Evolutionary conservation across 1,140 invertebrate genomes (phyloP).

Genomic region (Hylyphantes graminicola): DNA sequence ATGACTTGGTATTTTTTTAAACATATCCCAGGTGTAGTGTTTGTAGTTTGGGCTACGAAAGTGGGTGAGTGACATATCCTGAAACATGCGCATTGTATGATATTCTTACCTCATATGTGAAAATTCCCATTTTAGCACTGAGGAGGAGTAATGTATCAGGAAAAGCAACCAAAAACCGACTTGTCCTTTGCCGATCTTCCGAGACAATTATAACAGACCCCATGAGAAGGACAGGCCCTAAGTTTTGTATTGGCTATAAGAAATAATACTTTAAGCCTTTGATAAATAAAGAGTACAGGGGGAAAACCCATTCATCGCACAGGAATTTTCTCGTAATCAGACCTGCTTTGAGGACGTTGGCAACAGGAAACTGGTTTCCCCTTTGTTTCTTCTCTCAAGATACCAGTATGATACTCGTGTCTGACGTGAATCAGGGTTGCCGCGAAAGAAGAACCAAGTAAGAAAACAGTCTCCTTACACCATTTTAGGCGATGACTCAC

Average conservation of each 20-base stretch:
- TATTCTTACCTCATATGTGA: slow-evolving; percentile 87
- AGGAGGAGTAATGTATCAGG: slow-evolving; percentile 87
- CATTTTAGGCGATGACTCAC: too few relatives aligned
- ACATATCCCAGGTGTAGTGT: not conserved
- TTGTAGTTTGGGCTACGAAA: not conserved
- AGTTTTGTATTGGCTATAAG: slow-evolving; percentile 64
- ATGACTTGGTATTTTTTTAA: too few relatives aligned
- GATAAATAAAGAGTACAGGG: not conserved
- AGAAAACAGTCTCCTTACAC: not conserved
- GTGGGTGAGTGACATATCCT: not conserved
- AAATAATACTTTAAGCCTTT: not conserved
- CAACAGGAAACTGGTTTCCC: too few relatives aligned
- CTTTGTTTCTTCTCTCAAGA: too few relatives aligned
- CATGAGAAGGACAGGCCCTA: slow-evolving; percentile 71
- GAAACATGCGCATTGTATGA: not conserved
- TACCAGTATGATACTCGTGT: too few relatives aligned
- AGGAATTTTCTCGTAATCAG: too few relatives aligned
- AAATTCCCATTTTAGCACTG: slow-evolving; percentile 90
- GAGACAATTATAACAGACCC: slow-evolving; percentile 83
- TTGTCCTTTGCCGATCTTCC: slow-evolving; percentile 77
- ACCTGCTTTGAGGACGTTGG: too few relatives aligned
- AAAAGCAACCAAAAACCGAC: slow-evolving; percentile 93
- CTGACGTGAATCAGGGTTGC: not conserved
- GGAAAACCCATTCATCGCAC: not conserved
- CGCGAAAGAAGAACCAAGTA: not conserved